phyloP scores from a whole-genome alignment of 2,797 vertebrate genomes.

The Galaxias olidus region DNA sequence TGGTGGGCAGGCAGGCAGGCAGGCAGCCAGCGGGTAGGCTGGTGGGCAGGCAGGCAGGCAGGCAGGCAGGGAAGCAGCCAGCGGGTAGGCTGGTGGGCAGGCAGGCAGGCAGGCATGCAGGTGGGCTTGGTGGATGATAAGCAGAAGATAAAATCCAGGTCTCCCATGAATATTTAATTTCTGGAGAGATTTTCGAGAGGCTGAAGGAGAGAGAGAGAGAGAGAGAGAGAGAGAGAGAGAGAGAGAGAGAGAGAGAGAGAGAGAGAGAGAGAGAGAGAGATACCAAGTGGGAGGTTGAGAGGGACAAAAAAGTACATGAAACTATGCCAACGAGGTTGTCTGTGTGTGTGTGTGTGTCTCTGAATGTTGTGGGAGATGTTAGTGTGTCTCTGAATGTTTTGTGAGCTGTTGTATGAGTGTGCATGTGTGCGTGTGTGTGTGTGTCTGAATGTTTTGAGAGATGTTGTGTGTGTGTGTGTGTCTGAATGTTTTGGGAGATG shows the following conservation, averaged over 20 bases:
- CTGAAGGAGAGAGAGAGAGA: not conserved
- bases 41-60: not conserved
- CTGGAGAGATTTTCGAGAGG: conserved; percentile 28
- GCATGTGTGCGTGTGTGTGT: too few relatives aligned
- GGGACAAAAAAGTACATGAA: not conserved
- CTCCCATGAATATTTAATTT: conserved; percentile 65
- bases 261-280: conserved; percentile 12
- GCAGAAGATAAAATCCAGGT: conserved; percentile 51
- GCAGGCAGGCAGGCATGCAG: not conserved
- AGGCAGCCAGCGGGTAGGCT: not conserved
- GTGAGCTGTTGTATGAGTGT: too few relatives aligned
- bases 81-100: not conserved
- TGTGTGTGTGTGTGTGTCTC: not conserved
- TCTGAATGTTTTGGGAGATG: too few relatives aligned
- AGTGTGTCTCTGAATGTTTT: too few relatives aligned
- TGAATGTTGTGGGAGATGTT: too few relatives aligned
- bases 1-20: not conserved
- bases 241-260: conserved; percentile 9
- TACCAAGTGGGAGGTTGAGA: not conserved
- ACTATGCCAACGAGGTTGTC: conserved; percentile 7
- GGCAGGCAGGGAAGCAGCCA: not conserved
- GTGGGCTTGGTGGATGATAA: conserved; percentile 11
- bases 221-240: not conserved
- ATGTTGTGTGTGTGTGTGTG: too few relatives aligned
- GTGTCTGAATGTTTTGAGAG: too few relatives aligned